These are phyloP conservation scores for Setipinna tenuifilis DNA, from an alignment of 2,797 vertebrate genomes.

Conservation along the genomic window DNA sequence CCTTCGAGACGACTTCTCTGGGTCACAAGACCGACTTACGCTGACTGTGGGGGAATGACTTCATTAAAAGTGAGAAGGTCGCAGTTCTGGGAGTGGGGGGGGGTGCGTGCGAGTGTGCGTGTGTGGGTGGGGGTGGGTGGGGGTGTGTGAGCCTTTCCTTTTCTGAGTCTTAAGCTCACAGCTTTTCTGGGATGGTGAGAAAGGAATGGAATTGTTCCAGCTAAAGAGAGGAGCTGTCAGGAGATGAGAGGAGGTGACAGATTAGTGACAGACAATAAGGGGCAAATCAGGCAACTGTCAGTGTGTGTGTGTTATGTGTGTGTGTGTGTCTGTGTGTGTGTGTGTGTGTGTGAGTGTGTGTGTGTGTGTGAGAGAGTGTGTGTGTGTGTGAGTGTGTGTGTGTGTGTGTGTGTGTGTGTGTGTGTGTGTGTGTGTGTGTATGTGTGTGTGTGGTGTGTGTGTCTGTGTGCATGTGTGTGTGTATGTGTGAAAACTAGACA, in stretches of 20 bases:
- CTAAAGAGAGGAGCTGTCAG: constrained; percentile 65
- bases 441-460: background rate
- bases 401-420: no score
- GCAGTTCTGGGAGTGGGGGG: constrained; percentile 20
- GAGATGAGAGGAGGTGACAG: constrained; percentile 67
- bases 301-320: constrained; percentile 41
- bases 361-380: background rate
- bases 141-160: background rate
- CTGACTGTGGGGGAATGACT: constrained; percentile 64
- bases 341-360: background rate
- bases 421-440: background rate
- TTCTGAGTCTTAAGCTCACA: constrained; percentile 46
- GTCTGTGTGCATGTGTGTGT: background rate
- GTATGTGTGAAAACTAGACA: background rate
- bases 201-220: constrained; percentile 69
- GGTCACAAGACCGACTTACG: constrained; percentile 50
- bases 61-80: constrained; percentile 71
- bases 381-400: background rate
- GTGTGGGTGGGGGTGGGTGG: background rate
- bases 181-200: constrained; percentile 64
- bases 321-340: background rate
- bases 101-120: no score
- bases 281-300: constrained; percentile 46
- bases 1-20: constrained; percentile 58
- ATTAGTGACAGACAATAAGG: constrained; percentile 71